Conservation (phyloP, 2,888 invertebrate species). For the Mythimna lalbum region DNA sequence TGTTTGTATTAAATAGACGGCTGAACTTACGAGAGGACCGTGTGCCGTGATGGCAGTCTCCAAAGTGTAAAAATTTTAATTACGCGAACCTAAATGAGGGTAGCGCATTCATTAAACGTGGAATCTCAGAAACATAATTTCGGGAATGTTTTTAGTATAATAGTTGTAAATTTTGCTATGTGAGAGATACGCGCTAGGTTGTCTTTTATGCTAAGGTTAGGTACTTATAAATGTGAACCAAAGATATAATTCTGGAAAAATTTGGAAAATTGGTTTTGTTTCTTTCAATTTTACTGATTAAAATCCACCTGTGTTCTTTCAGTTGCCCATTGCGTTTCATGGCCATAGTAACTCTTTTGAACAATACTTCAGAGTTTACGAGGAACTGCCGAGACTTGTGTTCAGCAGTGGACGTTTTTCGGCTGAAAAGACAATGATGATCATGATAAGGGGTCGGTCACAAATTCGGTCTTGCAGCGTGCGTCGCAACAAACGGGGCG, state of each 20-base stretch:
- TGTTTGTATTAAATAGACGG: conserved; percentile 32
- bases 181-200: background rate
- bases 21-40: conserved; percentile 22
- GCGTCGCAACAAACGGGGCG: too few species aligned
- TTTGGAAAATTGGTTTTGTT: background rate
- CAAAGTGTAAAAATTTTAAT: conserved; percentile 56
- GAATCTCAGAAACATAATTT: conserved; percentile 56
- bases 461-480: too few species aligned
- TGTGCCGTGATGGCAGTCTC: conserved; percentile 39
- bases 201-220: background rate
- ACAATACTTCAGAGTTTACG: too few species aligned
- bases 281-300: too few species aligned
- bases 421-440: too few species aligned
- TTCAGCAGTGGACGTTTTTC: too few species aligned
- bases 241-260: background rate
- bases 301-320: too few species aligned
- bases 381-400: too few species aligned
- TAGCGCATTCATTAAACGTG: conserved; percentile 55
- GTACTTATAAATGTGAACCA: background rate
- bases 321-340: too few species aligned
- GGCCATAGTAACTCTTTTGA: too few species aligned
- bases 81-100: conserved; percentile 51
- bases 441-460: too few species aligned
- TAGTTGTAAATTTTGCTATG: conserved; percentile 46
- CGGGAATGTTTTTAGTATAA: conserved; percentile 54